Evolutionary conservation across 2,797 vertebrate species (phyloP), one percentile per base, ranked within the genome.

Genomic region (Scomberomorus guttatus): DNA sequence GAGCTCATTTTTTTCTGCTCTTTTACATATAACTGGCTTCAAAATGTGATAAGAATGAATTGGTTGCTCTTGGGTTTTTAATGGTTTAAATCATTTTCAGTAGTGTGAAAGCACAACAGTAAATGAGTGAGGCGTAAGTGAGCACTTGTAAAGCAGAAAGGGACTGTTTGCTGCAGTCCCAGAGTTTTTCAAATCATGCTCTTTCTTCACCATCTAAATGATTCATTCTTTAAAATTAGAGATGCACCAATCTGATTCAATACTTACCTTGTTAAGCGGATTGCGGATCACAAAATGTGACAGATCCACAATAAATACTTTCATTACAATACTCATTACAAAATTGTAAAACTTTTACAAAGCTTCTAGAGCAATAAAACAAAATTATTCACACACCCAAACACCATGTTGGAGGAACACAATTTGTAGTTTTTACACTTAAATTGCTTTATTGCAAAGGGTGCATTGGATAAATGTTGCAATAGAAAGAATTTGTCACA

Each of bases 401-500:
- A 32, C 29, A 32, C 5, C 6, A 32, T 32, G 1, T 32, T 7
- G 29, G 29, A 1, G 29, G 34, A 37, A 37, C 34, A 37, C 39
- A 42, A 14, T 42, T 13, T 42, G 39, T 13, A 42, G 13, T 14
- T 42, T 42, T 42, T 13, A 13, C 39, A 14, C 62, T 67, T 6
- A 60, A 68, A 58, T 27, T 72, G 15, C 32, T 12, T n/a, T 15
- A 3, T 54, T 46, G 48, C 32, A 59, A 56, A 11, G 34, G 8
- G 10, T 37, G 34, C 10, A 37, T 37, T 10, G 34, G 24, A 13
- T 62, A 52, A 17, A 32, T 50, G 27, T 66, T 61, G n/a, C 56
- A 42, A n/a, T 59, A 51, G 11, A 42, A 14, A 2, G 56, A 77
- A 46, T 59, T 66, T 75, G 32, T 72, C 11, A 14, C 25, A 14